phyloP scores from a whole-genome alignment of 2,888 invertebrate genomes.

The Cantharis rustica region DNA sequence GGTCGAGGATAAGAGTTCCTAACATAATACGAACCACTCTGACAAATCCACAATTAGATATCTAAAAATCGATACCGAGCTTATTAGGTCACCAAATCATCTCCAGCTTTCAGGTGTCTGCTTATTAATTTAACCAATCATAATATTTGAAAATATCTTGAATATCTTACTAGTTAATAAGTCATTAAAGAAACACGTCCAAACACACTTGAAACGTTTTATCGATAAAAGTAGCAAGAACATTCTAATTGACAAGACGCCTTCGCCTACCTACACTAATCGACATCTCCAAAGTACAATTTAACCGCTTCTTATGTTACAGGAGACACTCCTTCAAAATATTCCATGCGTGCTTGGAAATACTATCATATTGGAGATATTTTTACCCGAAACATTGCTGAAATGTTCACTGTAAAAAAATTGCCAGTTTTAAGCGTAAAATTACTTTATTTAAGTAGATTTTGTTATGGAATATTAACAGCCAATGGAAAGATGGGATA shows the following conservation, averaged over 20 bases:
- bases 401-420: no score
- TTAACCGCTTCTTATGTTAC: conserved; percentile 4
- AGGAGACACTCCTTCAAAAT: conserved; percentile 5
- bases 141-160: not conserved
- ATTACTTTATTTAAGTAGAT: no score
- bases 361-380: no score
- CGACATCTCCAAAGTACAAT: conserved; percentile 8
- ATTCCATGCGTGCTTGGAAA: not conserved
- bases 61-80: not conserved
- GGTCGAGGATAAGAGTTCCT: not conserved
- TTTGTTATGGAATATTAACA: no score
- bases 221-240: conserved; percentile 2
- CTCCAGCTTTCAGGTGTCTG: not conserved
- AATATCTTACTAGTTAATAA: not conserved
- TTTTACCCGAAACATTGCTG: no score
- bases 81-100: not conserved
- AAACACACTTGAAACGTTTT: not conserved
- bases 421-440: no score
- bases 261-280: conserved; percentile 10
- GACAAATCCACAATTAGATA: not conserved
- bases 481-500: no score
- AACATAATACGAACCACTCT: not conserved
- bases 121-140: not conserved
- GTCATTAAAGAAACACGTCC: not conserved
- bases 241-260: conserved; percentile 18